Percentiles rank a stretch among this genome's conserved stretches.
Evolutionary conservation across 2,888 invertebrate genomes (phyloP).

Genomic region (Creontiades dilutus): DNA sequence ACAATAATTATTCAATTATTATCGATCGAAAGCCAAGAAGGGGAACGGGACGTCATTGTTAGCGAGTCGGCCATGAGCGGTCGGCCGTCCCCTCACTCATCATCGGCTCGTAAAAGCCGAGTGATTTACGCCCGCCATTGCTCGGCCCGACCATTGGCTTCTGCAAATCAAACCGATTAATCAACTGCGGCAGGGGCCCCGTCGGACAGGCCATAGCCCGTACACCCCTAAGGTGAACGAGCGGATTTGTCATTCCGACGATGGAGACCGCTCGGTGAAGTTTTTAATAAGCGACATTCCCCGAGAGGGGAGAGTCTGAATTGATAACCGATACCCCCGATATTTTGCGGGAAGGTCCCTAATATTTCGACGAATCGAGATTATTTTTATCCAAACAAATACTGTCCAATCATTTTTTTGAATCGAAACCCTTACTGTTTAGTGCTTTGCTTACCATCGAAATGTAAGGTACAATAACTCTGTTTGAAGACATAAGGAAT

Average conservation of each 20-base stretch:
- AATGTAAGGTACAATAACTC: too few species aligned
- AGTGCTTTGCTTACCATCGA: too few species aligned
- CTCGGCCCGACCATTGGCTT: conserved; percentile 38
- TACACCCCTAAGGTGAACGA: conserved; percentile 31
- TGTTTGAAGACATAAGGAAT: too few species aligned
- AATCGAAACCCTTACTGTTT: too few species aligned
- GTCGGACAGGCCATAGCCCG: background rate
- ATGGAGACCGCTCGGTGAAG: conserved; percentile 19
- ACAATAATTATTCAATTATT: conserved; percentile 47
- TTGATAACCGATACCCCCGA: background rate
- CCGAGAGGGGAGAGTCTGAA: background rate
- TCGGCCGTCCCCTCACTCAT: conserved; percentile 17
- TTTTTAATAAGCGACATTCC: conserved; percentile 40
- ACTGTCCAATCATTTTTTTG: too few species aligned
- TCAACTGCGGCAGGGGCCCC: conserved; percentile 43
- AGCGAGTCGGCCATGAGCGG: conserved; percentile 46
- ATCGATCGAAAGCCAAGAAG: conserved; percentile 14
- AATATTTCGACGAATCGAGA: too few species aligned
- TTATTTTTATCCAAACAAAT: too few species aligned
- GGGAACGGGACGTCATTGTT: conserved; percentile 41
- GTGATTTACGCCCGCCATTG: conserved; percentile 63
- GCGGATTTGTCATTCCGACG: conserved; percentile 10
- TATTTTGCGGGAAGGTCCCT: too few species aligned
- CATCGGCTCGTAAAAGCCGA: conserved; percentile 57
- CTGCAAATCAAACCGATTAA: conserved; percentile 64